Evolutionary conservation across 1,140 invertebrate species (phyloP).

Genomic region (Pogonomyrmex californicus): DNA sequence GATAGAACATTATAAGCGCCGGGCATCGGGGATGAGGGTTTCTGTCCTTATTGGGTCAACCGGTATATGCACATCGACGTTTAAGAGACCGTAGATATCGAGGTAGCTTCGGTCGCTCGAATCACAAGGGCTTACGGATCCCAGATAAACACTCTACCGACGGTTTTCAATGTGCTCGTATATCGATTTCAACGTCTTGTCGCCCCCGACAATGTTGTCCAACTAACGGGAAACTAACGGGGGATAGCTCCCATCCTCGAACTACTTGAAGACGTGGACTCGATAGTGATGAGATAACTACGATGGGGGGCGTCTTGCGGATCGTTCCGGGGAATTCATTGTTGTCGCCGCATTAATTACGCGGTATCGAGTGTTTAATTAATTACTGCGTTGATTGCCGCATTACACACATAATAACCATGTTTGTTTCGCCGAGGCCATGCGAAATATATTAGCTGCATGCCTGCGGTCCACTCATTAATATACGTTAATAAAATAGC

Average conservation of each 20-base stretch:
- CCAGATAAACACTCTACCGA: conserved; percentile 73
- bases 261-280: conserved; percentile 12
- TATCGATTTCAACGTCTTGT: conserved; percentile 73
- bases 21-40: conserved; percentile 13
- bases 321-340: conserved; percentile 30
- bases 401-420: conserved; percentile 6
- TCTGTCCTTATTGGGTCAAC: conserved; percentile 74
- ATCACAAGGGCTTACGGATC: conserved; percentile 74
- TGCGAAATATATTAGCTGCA: conserved; percentile 24
- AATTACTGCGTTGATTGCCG: conserved; percentile 32
- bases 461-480: background rate
- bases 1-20: conserved; percentile 11
- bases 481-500: conserved; percentile 15
- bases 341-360: conserved; percentile 39
- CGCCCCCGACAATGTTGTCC: conserved; percentile 25
- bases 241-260: conserved; percentile 40
- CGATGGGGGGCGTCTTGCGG: conserved; percentile 5
- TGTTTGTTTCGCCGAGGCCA: conserved; percentile 1
- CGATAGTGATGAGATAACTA: conserved; percentile 9
- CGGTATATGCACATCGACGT: conserved; percentile 75
- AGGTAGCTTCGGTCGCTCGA: conserved; percentile 71
- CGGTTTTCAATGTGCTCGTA: conserved; percentile 70
- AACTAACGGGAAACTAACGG: conserved; percentile 29
- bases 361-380: conserved; percentile 51
- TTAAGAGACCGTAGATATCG: conserved; percentile 74